Conservation (phyloP, 2,888 invertebrate species). For the Tetramorium bicarinatum region DNA sequence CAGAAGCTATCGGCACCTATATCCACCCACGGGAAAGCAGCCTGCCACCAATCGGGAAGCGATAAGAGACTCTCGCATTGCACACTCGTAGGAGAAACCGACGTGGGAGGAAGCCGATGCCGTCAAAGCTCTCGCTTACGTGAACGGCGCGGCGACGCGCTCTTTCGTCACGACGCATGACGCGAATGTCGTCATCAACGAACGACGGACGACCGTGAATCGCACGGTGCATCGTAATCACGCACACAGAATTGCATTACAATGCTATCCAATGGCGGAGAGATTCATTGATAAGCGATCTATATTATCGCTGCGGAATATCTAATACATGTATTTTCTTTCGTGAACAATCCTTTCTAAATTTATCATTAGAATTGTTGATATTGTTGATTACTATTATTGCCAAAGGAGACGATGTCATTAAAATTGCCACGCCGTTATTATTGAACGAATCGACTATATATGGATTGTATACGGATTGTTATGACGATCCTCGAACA, state of each 20-base stretch:
- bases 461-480: neutral
- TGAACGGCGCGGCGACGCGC: slow-evolving; percentile 3
- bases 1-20: slow-evolving; percentile 11
- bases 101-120: slow-evolving; percentile 40
- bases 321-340: neutral
- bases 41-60: slow-evolving; percentile 34
- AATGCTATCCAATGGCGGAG: neutral
- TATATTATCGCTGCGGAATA: no score
- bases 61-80: slow-evolving; percentile 33
- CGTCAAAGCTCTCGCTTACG: slow-evolving; percentile 36
- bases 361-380: neutral
- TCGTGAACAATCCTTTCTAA: neutral
- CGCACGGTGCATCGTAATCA: slow-evolving; percentile 27
- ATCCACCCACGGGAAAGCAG: slow-evolving; percentile 29
- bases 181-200: slow-evolving; percentile 38
- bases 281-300: slow-evolving; percentile 1
- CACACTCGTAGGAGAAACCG: slow-evolving; percentile 2
- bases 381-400: neutral
- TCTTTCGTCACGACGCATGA: slow-evolving; percentile 46
- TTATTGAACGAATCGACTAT: neutral
- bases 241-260: neutral
- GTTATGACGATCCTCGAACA: neutral
- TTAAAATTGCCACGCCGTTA: neutral
- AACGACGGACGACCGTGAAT: slow-evolving; percentile 17
- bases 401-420: neutral